phyloP scores from a whole-genome alignment of 2,113 vertebrate genomes.

The Nymphicus hollandicus region DNA sequence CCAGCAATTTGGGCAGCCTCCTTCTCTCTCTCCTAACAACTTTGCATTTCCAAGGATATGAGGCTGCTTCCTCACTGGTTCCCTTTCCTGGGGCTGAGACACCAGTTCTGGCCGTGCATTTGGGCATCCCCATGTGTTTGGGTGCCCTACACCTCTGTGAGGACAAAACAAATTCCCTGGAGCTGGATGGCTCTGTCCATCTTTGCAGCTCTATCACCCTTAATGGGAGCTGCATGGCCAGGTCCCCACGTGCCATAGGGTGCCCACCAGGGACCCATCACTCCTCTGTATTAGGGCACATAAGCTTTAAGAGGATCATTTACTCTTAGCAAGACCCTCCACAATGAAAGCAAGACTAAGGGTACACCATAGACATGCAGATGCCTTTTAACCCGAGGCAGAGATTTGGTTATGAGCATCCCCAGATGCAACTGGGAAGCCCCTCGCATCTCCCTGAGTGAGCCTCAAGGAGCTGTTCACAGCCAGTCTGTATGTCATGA shows the following conservation, averaged over 20 bases:
- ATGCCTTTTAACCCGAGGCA: not conserved
- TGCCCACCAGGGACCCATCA: accelerated
- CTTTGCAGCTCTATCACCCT: not conserved
- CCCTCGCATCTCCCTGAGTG: not conserved
- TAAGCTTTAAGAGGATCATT: not conserved
- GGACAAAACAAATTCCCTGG: not conserved
- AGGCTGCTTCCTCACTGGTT: not conserved
- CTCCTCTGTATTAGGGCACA: not conserved
- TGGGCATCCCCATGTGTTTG: accelerated
- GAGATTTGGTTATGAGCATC: not conserved
- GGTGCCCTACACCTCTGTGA: accelerated
- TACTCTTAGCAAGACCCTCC: not conserved
- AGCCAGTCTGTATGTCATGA: not conserved
- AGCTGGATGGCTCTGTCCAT: not conserved
- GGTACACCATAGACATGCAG: not conserved
- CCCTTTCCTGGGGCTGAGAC: not conserved
- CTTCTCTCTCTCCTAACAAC: not conserved
- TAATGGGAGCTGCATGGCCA: accelerated
- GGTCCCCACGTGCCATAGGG: accelerated
- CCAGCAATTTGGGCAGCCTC: not conserved
- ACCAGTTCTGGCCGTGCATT: not conserved
- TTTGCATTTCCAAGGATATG: not conserved
- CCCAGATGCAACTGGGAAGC: not conserved
- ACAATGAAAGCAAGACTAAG: not conserved
- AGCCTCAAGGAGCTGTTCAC: not conserved